phyloP scores from a whole-genome alignment of 2,113 vertebrate genomes.

The Abramis brama region DNA sequence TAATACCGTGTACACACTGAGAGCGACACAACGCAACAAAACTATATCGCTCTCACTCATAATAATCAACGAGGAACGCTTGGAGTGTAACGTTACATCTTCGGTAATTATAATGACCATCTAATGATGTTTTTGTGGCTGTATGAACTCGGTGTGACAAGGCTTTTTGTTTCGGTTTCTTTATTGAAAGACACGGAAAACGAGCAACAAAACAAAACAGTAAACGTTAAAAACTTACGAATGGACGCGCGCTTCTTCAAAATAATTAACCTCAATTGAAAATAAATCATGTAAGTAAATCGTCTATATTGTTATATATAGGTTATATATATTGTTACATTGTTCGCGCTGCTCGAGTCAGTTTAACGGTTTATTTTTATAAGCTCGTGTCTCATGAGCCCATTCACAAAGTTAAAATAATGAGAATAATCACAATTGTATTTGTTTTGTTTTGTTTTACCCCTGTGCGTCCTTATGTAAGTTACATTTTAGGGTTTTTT shows the following conservation, averaged over 20 bases:
- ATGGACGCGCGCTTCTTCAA: neutral
- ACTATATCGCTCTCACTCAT: neutral
- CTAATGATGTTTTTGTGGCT: neutral
- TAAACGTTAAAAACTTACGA: too few relatives aligned
- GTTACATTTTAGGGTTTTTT: too few relatives aligned
- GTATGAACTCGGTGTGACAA: neutral
- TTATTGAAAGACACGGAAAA: neutral
- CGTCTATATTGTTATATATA: neutral
- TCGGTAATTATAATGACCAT: neutral
- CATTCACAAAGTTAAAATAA: too few relatives aligned
- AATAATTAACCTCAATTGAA: neutral
- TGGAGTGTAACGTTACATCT: neutral
- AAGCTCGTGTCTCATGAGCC: too few relatives aligned
- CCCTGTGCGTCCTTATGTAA: too few relatives aligned
- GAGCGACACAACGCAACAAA: neutral
- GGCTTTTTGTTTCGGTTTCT: constrained; percentile 17
- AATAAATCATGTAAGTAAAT: neutral
- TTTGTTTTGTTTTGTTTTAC: too few relatives aligned
- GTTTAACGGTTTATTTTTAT: too few relatives aligned
- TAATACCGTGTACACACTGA: neutral
- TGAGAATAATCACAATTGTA: too few relatives aligned
- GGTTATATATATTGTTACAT: too few relatives aligned
- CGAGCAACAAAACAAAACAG: neutral
- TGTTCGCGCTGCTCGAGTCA: too few relatives aligned
- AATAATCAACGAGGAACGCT: neutral